These are phyloP conservation scores for Caretta caretta DNA, from an alignment of 2,113 vertebrate genomes.

Conservation along the genomic window DNA sequence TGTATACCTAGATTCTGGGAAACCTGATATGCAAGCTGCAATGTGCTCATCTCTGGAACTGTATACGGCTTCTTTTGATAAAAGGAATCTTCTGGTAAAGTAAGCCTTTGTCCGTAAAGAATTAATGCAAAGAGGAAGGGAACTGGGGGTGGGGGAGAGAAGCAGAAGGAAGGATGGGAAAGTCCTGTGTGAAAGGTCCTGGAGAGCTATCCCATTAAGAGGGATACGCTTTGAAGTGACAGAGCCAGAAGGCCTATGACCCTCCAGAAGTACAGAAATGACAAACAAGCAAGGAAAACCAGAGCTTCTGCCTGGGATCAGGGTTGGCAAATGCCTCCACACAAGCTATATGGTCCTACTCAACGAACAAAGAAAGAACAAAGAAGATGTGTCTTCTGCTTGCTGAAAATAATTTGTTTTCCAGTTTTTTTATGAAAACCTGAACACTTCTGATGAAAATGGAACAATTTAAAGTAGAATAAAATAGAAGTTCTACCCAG, in stretches of 20 bases:
- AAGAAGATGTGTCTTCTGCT: neutral
- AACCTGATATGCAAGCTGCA: neutral
- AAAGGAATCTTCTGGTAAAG: neutral
- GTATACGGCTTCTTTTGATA: conserved; percentile 33
- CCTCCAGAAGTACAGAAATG: neutral
- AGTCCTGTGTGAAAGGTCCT: accelerated
- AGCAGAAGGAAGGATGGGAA: accelerated
- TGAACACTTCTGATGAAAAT: neutral
- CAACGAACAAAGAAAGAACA: no score
- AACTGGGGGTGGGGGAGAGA: accelerated
- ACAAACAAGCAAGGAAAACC: neutral
- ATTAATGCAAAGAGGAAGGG: neutral
- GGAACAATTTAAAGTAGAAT: neutral
- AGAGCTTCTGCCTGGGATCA: neutral
- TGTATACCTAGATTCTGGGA: neutral
- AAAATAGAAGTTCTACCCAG: neutral
- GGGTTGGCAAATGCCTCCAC: neutral
- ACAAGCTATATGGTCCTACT: neutral
- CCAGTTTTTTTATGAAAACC: neutral
- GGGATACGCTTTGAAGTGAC: neutral
- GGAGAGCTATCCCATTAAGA: neutral
- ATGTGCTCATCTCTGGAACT: neutral
- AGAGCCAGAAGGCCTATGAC: neutral
- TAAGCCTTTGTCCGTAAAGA: conserved; percentile 19
- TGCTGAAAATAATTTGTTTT: neutral